Conservation (phyloP, 2,113 vertebrate species). For the Oenanthe oenanthe region DNA sequence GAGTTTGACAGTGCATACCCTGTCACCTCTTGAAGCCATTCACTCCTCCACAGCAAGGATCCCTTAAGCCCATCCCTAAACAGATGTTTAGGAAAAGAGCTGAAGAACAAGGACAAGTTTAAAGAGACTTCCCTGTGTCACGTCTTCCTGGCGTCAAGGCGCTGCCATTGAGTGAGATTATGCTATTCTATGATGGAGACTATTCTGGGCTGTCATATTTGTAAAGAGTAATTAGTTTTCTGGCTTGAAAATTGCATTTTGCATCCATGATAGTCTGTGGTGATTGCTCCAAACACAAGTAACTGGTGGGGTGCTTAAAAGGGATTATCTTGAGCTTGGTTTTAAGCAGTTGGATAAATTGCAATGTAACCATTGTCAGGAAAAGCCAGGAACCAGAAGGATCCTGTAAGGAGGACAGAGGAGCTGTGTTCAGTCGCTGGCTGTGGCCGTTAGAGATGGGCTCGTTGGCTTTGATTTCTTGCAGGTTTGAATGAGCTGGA, state of each 20-base stretch:
- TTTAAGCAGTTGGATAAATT: neutral
- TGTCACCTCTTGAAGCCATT: neutral
- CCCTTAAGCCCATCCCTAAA: neutral
- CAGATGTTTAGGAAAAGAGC: neutral
- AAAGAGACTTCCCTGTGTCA: neutral
- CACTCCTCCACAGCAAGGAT: neutral
- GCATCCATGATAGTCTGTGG: neutral
- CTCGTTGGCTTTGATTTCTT: neutral
- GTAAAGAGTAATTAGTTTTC: neutral
- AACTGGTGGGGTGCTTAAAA: neutral
- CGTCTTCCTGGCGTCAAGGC: neutral
- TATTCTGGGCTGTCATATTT: neutral
- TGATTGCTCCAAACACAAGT: neutral
- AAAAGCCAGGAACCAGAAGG: neutral
- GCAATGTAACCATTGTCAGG: neutral
- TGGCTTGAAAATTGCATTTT: neutral
- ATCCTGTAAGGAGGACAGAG: neutral
- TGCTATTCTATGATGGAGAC: neutral
- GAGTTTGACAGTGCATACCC: neutral
- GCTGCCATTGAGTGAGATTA: neutral
- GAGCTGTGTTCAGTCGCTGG: neutral
- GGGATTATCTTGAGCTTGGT: neutral
- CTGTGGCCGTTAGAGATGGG: rapidly evolving
- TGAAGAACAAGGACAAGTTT: neutral
- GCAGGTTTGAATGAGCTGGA: neutral